Percentiles rank a stretch among this genome's conserved stretches.
Conservation (phyloP, 2,888 invertebrate genomes). For the Ecdyonurus torrentis region DNA sequence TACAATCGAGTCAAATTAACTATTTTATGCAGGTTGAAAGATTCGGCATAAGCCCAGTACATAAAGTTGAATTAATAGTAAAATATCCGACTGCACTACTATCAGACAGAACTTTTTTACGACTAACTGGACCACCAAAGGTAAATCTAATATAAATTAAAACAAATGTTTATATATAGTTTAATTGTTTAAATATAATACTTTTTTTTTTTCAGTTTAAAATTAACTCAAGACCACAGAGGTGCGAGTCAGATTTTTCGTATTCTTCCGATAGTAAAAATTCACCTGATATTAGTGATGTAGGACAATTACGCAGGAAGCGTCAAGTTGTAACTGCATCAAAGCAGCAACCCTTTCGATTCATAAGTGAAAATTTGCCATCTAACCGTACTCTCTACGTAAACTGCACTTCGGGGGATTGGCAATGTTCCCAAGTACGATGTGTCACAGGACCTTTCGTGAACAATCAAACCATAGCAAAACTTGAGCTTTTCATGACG, state of each 20-base stretch:
- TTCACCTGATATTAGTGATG: not conserved
- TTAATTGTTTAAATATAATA: not conserved
- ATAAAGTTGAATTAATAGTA: not conserved
- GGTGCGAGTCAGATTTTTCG: not conserved
- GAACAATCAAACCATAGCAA: constrained; percentile 20
- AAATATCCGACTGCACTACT: not conserved
- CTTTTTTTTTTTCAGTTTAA: not conserved
- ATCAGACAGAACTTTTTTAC: not conserved
- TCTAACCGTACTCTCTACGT: constrained; percentile 21
- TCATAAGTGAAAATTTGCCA: not conserved
- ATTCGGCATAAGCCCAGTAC: not conserved
- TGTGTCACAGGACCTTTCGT: constrained; percentile 24
- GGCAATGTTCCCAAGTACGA: constrained; percentile 17
- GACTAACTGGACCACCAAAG: not conserved
- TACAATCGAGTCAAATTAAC: too few relatives aligned
- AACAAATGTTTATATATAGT: not conserved
- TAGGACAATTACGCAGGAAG: not conserved
- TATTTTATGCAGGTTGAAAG: not conserved
- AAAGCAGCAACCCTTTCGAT: not conserved
- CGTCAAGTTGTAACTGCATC: not conserved
- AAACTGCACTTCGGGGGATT: constrained; percentile 19
- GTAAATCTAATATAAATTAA: too few relatives aligned
- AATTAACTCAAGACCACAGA: not conserved
- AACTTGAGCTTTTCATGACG: constrained; percentile 22
- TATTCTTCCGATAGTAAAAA: too few relatives aligned